These are phyloP conservation scores for Moxostoma hubbsi DNA, from an alignment of 2,797 vertebrate genomes.

Conservation along the genomic window DNA sequence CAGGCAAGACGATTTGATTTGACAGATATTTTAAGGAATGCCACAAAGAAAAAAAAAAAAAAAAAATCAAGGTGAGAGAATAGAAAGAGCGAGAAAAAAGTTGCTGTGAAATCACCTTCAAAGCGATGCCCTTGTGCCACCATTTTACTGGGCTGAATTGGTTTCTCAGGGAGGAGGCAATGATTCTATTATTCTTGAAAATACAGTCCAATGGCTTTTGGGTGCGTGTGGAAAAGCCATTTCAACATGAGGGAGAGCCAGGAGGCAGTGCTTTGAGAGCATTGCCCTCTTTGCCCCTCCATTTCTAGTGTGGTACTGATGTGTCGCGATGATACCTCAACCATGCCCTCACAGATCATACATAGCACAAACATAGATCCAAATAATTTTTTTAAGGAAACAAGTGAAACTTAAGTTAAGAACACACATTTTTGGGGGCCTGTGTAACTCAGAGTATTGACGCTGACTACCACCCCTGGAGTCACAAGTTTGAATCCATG, in stretches of 20 bases:
- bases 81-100: constrained; percentile 63
- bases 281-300: constrained; percentile 81
- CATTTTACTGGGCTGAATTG: constrained; percentile 81
- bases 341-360: constrained; percentile 85
- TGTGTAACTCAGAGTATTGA: no score
- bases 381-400: neutral
- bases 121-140: constrained; percentile 74
- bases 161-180: constrained; percentile 76
- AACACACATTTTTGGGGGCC: neutral
- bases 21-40: constrained; percentile 31
- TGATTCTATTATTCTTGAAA: constrained; percentile 84
- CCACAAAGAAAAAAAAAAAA: constrained; percentile 39
- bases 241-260: constrained; percentile 75
- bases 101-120: constrained; percentile 81
- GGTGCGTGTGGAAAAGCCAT: constrained; percentile 80
- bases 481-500: no score
- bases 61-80: constrained; percentile 53
- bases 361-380: constrained; percentile 63
- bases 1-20: constrained; percentile 36
- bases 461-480: no score
- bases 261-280: constrained; percentile 76
- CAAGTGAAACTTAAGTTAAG: constrained; percentile 5
- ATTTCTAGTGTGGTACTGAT: constrained; percentile 80
- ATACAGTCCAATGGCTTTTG: constrained; percentile 80
- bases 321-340: constrained; percentile 80